Conservation (phyloP, 2,113 vertebrate genomes). For the Theristicus caerulescens region DNA sequence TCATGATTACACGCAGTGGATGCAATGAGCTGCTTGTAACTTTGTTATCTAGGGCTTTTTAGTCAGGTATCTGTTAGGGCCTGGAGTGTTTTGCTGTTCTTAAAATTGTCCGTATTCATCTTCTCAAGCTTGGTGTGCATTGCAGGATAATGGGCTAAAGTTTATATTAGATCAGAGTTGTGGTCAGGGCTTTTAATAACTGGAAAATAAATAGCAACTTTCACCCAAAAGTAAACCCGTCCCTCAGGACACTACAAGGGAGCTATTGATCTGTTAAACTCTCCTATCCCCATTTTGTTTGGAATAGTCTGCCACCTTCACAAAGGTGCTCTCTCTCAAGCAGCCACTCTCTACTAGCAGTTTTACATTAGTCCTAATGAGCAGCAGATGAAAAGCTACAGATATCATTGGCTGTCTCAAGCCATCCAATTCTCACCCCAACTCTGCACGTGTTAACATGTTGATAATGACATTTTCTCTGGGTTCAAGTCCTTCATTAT, state of each 20-base stretch:
- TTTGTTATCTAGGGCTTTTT: not conserved
- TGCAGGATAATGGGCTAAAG: not conserved
- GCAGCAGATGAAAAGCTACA: not conserved
- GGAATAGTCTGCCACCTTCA: not conserved
- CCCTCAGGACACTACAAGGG: not conserved
- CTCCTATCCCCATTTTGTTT: not conserved
- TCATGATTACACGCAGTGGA: not conserved
- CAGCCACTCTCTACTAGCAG: not conserved
- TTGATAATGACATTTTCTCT: conserved; percentile 6
- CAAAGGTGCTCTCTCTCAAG: too few species aligned
- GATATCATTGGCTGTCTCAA: not conserved
- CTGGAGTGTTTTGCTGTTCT: not conserved
- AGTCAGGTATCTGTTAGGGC: too few species aligned
- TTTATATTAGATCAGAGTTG: not conserved
- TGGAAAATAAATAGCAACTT: not conserved
- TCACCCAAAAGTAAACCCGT: fast-evolving
- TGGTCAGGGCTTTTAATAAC: not conserved
- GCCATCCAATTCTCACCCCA: not conserved
- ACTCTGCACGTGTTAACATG: not conserved
- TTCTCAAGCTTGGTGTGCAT: not conserved
- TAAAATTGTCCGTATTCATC: fast-evolving
- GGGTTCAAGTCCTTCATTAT: conserved; percentile 13
- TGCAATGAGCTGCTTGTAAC: not conserved
- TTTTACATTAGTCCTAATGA: not conserved
- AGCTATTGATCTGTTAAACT: not conserved